Base-by-base conservation (phyloP, 1,140 invertebrate species). In the Eubasilissa regina region DNA sequence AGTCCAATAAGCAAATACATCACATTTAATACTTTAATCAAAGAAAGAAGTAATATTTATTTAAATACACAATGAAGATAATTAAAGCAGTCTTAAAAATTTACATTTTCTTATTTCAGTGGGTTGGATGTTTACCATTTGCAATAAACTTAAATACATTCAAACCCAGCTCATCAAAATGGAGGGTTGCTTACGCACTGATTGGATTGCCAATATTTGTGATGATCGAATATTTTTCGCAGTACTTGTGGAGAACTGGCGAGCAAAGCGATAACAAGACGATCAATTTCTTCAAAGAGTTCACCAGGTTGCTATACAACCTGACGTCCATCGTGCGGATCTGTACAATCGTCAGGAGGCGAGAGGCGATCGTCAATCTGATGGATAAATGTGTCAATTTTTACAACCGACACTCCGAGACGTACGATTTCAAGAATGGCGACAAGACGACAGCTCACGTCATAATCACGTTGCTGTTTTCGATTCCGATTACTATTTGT, bases 61-160 rank as follows among this genome's bases (percentile, higher is more conserved):
- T 35, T 6, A 35, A 35, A 6, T 35, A 35, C 25, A 35, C 6
- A 35, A 64, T 64, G 15, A 66, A n/a, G 21, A 6, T 60, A 19
- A 48, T 72, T n/a, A 45, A 44, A 13, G 19, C 19, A 10, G 4
- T 70, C 8, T n/a, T 79, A 15, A 79, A 51, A 53, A 43, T 56
- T 17, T 75, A 79, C 17, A 53, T 79, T 43, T 79, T 70, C 15
- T 35, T 58, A 17, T 62, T 53, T 4, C 75, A 80, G 66, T 80
- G 75, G 75, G 35, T 77, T 21, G 79, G 75, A 17, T 77, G 53
- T 74, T 64, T 80, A 17, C 79, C 79, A 8, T 80, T 80, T 48
- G 70, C 25, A 10, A 43, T 73, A 7, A 51, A 35, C n/a, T 0
- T 13, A 13, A 51, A 73, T 13, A 44, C 21, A 4, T 53, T 70